Percentiles rank a stretch among this genome's conserved stretches.
Evolutionary conservation across 2,113 vertebrate genomes (phyloP).

Genomic region (Tachysurus vachellii): DNA sequence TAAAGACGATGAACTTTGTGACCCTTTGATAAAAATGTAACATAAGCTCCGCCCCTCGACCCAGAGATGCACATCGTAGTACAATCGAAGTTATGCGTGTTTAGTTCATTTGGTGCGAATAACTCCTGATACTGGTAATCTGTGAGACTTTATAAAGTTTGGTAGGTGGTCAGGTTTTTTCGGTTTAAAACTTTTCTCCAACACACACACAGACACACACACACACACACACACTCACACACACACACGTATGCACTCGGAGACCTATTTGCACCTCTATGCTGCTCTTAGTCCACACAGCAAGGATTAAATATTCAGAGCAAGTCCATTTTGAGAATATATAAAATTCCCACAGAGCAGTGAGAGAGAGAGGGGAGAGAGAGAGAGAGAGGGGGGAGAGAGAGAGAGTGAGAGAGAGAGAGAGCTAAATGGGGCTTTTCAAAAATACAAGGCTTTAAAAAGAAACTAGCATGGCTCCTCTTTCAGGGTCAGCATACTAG

Average conservation of each 20-base stretch:
- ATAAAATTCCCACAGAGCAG: slow-evolving; percentile 52
- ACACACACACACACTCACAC: slow-evolving; percentile 4
- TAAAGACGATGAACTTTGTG: not conserved
- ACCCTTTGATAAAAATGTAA: not conserved
- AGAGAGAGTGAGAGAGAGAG: not conserved
- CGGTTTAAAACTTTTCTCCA: not conserved
- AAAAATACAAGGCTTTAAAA: slow-evolving; percentile 32
- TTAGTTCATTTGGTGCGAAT: not conserved
- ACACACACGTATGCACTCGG: not conserved
- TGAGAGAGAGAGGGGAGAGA: not conserved
- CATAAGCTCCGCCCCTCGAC: not conserved
- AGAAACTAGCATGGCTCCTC: not conserved
- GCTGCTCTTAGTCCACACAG: not conserved
- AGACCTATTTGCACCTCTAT: slow-evolving; percentile 23
- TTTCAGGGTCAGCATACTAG: not conserved
- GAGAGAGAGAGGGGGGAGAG: not conserved
- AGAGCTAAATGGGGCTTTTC: not conserved
- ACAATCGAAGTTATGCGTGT: too few relatives aligned
- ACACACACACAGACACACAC: slow-evolving; percentile 8
- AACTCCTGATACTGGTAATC: not conserved
- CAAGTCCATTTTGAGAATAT: slow-evolving; percentile 65
- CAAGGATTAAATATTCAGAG: slow-evolving; percentile 71
- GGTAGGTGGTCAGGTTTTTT: not conserved
- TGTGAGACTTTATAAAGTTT: not conserved
- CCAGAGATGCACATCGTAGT: not conserved